Conservation (phyloP, 2,113 vertebrate genomes). For the Megaceryle maxima region DNA sequence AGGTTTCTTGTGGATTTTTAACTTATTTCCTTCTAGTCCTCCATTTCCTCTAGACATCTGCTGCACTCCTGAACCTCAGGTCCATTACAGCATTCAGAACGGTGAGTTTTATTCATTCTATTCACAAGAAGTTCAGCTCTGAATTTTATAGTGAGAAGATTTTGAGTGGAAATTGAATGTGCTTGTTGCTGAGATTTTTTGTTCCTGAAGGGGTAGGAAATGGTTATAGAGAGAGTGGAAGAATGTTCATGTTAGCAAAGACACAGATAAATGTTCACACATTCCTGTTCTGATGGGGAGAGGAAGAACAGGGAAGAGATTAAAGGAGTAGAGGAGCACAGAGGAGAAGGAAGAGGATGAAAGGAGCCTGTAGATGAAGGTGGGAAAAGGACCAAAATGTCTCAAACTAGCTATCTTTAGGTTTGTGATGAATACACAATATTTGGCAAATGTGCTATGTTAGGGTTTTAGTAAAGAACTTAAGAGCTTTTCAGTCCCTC, state of each 20-base stretch:
- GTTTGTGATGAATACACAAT: background rate
- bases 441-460: background rate
- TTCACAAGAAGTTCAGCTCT: background rate
- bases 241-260: background rate
- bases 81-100: background rate
- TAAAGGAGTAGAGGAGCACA: conserved; percentile 26
- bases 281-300: conserved; percentile 18
- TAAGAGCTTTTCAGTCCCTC: background rate
- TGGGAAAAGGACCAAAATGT: background rate
- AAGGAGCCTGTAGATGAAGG: background rate
- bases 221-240: background rate
- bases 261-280: conserved; percentile 27
- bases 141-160: background rate
- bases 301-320: conserved; percentile 23
- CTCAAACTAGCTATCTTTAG: background rate
- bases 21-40: background rate
- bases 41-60: background rate
- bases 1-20: background rate
- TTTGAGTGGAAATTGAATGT: background rate
- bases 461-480: background rate
- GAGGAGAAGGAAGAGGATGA: background rate
- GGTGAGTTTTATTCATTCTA: background rate
- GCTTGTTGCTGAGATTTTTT: background rate
- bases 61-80: background rate
- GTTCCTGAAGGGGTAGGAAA: background rate